Base-by-base conservation (phyloP, 2,797 vertebrate genomes). In the Tokudaia tokunoshimensis region DNA sequence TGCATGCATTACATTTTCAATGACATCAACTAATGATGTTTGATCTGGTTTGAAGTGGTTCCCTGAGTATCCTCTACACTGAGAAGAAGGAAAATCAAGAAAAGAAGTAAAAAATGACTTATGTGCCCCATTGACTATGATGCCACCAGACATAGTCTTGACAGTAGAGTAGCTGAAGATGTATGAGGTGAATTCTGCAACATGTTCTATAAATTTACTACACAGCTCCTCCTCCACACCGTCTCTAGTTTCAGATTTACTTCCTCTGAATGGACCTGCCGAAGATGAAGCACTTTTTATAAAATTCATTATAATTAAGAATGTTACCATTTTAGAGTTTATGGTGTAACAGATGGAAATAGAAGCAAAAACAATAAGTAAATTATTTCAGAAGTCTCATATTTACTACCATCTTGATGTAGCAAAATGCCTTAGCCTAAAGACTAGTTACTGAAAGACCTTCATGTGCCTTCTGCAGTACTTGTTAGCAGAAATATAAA, bases 271-370 rank as follows among this genome's bases (percentile, higher is more conserved):
- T 96, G 0, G 98, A 98, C 1, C 84, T 79, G 8, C 98, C 97
- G 15, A 98, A 99, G 84, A 98, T 96, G 61, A 98, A 98, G 93
- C 98, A 99, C 41, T 98, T 98, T n/a, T n/a, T n/a, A n/a, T 76
- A 9, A 2, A 11, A 29, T 89, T 15, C 85, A 29, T 55, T 19
- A 92, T 52, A 13, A 52, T 52, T 52, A 72, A 74, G 29, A 52
- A 47, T 47, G 14, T 29, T 57, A 79, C 12, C 17, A 34, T 76
- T 29, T 29, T 3, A 89, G 14, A n/a, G 22, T 17, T 84, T 93
- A 34, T 0, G 55, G 37, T 72, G 29, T 63, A 55, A 19, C 4
- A 34, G 17, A 63, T n/a, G 20, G 31, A 55, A 37, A 82, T 7
- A 70, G 8, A 50, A 19, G 86, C 61, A 79, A 61, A 70, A 76